A percentile compares a stretch with the other conserved stretches of the same genome.
These are phyloP conservation scores for Mylabris sibirica DNA, from an alignment of 2,888 invertebrate genomes.

Conservation along the genomic window DNA sequence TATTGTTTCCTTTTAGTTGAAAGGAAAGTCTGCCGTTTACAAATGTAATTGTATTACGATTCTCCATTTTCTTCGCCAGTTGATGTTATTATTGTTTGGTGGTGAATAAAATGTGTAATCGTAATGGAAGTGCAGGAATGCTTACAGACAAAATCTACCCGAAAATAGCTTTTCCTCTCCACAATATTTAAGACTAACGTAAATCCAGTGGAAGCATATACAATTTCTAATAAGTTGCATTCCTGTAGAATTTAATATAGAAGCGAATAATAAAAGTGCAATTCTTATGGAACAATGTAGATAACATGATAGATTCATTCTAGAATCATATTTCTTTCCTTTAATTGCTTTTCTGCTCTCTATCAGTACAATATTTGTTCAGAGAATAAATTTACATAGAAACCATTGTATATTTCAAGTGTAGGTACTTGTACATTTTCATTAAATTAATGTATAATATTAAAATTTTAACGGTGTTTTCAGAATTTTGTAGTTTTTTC, in stretches of 20 bases:
- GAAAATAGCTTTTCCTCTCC: slow-evolving; percentile 9
- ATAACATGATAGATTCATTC: background rate
- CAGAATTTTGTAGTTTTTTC: background rate
- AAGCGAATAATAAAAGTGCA: background rate
- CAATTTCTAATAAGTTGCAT: background rate
- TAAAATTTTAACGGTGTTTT: background rate
- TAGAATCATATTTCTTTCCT: background rate
- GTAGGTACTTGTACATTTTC: background rate
- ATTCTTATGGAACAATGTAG: background rate
- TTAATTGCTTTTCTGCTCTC: background rate
- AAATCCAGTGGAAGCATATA: background rate
- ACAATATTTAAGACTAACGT: slow-evolving; percentile 4
- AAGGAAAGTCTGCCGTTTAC: slow-evolving; percentile 36
- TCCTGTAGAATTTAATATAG: background rate
- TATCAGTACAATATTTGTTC: background rate
- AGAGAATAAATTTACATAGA: background rate
- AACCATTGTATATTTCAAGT: too few species aligned
- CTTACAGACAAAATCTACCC: background rate
- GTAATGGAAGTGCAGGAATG: background rate
- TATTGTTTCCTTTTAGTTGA: slow-evolving; percentile 18
- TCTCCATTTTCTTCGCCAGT: slow-evolving; percentile 23
- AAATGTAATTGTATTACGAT: slow-evolving; percentile 44
- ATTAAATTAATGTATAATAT: background rate
- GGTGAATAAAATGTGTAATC: background rate
- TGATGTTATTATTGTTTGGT: slow-evolving; percentile 9